Conservation (phyloP, 2,888 invertebrate species). For the Heliconius aoede region DNA sequence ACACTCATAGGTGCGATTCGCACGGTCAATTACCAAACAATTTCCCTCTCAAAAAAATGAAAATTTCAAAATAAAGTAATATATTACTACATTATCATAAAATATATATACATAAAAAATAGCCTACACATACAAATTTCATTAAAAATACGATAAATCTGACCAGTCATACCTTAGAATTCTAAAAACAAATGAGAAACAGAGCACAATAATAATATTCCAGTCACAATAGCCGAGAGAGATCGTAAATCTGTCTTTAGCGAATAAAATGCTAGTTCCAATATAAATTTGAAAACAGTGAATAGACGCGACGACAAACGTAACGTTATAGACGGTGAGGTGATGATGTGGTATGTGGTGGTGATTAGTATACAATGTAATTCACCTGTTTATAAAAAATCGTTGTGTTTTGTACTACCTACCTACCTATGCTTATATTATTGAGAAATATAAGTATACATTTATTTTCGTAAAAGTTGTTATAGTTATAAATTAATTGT, state of each 20-base stretch:
- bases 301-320: slow-evolving; percentile 64
- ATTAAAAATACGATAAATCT: slow-evolving; percentile 4
- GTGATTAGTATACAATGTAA: slow-evolving; percentile 30
- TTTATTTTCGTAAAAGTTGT: no score
- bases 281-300: slow-evolving; percentile 60
- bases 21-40: no score
- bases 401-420: not conserved
- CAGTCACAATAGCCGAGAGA: slow-evolving; percentile 66
- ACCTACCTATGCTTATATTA: not conserved
- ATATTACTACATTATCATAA: not conserved
- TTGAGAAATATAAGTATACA: no score
- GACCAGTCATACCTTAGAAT: slow-evolving; percentile 5
- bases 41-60: not conserved
- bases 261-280: slow-evolving; percentile 67
- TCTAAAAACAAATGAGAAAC: slow-evolving; percentile 59
- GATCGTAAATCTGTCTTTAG: slow-evolving; percentile 70
- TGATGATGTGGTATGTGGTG: slow-evolving; percentile 51
- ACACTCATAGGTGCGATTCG: no score
- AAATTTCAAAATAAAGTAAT: not conserved
- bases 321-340: slow-evolving; percentile 59
- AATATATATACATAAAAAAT: not conserved
- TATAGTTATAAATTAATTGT: no score
- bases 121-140: not conserved
- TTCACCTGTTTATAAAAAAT: slow-evolving; percentile 20
- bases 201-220: slow-evolving; percentile 64